Conservation (phyloP, 2,888 invertebrate genomes). For the Parelbella ahira region DNA sequence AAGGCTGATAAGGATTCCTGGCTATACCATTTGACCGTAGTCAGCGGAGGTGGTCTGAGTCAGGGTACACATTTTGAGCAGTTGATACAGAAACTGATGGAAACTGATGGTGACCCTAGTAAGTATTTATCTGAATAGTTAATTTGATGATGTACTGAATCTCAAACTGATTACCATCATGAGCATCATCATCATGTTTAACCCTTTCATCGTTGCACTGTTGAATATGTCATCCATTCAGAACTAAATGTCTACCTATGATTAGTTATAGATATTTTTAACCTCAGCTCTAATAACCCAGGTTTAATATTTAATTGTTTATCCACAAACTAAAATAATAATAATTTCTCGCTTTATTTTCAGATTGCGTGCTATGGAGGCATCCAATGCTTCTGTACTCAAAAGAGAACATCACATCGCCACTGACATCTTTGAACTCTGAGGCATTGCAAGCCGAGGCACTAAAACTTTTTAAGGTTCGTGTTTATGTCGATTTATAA, state of each 20-base stretch:
- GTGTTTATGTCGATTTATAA: too few relatives aligned
- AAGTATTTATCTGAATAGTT: too few relatives aligned
- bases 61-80: constrained; percentile 98
- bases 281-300: too few relatives aligned
- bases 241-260: too few relatives aligned
- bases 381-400: constrained; percentile 94
- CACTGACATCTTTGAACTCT: constrained; percentile 93
- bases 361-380: constrained; percentile 94
- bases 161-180: too few relatives aligned
- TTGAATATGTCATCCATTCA: too few relatives aligned
- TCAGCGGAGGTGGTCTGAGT: constrained; percentile 94
- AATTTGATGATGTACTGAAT: too few relatives aligned
- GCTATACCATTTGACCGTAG: constrained; percentile 93
- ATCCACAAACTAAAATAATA: too few relatives aligned
- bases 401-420: constrained; percentile 93
- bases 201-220: too few relatives aligned
- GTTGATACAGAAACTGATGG: constrained; percentile 96
- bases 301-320: too few relatives aligned
- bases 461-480: constrained; percentile 94
- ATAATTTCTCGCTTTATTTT: constrained; percentile 29
- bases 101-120: constrained; percentile 96
- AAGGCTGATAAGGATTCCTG: constrained; percentile 97
- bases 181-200: too few relatives aligned
- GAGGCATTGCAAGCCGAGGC: constrained; percentile 94
- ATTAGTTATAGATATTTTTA: too few relatives aligned